These are phyloP conservation scores for Micrasema longulum DNA, from an alignment of 1,140 invertebrate species.

Conservation along the genomic window DNA sequence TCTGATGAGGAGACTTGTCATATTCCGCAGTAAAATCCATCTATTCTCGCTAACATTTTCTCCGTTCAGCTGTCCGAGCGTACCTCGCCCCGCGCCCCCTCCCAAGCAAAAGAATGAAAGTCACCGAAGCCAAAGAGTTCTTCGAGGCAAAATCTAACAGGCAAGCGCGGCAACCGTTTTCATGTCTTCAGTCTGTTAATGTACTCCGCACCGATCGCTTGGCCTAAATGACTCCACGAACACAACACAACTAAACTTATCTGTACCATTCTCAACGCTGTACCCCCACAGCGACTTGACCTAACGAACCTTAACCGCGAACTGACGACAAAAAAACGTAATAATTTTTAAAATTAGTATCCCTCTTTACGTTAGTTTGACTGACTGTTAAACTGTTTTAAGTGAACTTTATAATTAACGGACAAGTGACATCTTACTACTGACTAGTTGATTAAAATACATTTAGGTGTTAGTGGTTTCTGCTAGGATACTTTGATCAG, in stretches of 20 bases:
- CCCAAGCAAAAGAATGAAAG: constrained; percentile 22
- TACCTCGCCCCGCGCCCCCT: not conserved
- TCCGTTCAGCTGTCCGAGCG: not conserved
- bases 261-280: not conserved
- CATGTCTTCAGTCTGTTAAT: constrained; percentile 28
- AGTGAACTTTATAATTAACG: too few relatives aligned
- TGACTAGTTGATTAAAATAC: constrained; percentile 7
- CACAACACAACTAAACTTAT: not conserved
- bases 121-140: constrained; percentile 23
- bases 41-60: constrained; percentile 7
- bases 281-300: constrained; percentile 9
- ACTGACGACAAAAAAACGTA: too few relatives aligned
- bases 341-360: too few relatives aligned
- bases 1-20: not conserved
- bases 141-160: constrained; percentile 14
- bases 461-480: constrained; percentile 22
- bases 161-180: constrained; percentile 4
- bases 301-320: not conserved
- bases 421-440: constrained; percentile 7
- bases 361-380: too few relatives aligned
- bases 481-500: constrained; percentile 18
- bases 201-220: constrained; percentile 23
- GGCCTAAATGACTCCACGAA: constrained; percentile 16
- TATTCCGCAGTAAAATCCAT: constrained; percentile 6
- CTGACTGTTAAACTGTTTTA: too few relatives aligned